These are phyloP conservation scores for Tinamus major DNA, from an alignment of 2,797 vertebrate species.

Conservation along the genomic window DNA sequence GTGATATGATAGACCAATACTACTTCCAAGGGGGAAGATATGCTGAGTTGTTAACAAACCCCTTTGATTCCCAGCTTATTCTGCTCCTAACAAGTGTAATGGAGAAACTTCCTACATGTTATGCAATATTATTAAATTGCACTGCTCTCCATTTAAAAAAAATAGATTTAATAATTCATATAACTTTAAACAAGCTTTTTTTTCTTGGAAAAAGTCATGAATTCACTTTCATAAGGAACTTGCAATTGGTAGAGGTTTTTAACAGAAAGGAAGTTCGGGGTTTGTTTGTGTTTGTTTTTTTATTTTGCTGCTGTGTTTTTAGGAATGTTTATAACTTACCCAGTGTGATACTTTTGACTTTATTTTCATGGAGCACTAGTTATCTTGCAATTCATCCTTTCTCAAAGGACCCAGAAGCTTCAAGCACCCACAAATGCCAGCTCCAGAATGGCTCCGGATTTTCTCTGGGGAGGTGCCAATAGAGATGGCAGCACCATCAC, in stretches of 20 bases:
- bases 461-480: neutral
- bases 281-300: neutral
- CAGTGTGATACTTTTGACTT: conserved; percentile 7
- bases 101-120: conserved; percentile 17
- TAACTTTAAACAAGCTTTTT: conserved; percentile 6
- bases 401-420: neutral
- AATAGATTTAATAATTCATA: neutral
- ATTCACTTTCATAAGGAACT: neutral
- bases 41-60: conserved; percentile 57
- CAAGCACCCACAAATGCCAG: neutral
- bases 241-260: neutral
- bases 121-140: conserved; percentile 8
- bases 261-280: neutral
- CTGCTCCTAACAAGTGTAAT: conserved; percentile 46
- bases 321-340: conserved; percentile 19
- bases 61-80: conserved; percentile 31
- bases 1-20: conserved; percentile 52
- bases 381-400: neutral
- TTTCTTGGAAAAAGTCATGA: conserved; percentile 1
- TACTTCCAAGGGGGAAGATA: conserved; percentile 57
- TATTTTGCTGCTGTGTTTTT: conserved; percentile 4
- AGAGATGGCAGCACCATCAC: neutral
- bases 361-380: neutral
- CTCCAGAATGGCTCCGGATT: neutral
- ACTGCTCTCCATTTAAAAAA: neutral